Evolutionary conservation across 35 echinoderm and acorn worm species (phyloP), one percentile per base, ranked within the genome.

Genomic region (Stichopus chloronotus): DNA sequence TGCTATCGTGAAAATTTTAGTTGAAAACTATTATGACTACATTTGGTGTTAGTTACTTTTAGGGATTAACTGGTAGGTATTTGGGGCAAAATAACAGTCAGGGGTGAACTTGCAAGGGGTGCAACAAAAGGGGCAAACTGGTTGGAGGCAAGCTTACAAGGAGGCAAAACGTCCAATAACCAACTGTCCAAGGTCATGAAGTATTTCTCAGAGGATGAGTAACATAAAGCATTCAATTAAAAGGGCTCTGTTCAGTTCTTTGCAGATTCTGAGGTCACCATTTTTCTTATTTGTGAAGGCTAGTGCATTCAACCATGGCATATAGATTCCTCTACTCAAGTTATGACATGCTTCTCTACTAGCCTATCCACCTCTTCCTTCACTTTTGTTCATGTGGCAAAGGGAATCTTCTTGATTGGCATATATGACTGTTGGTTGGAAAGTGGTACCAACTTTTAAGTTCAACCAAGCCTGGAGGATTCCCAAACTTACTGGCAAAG

Each of bases 331-430:
- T 84, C 71, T 55, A 94, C 93, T 19, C 3, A 6, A 17, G 25
- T 43, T 58, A 91, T 91, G 53, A 91, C 81, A 17, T 83, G 88
- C 19, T 20, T 25, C 4, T 91, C 63, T 5, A 77, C 88, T 65
- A 94, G 55, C 78, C 21, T 90, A 5, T 94, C 77, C 0, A 94
- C 52, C 57, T 94, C 93, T 25, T 80, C 1, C 79, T 94, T 90
- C 8, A 94, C 7, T 53, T 84, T 83, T 7, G 12, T 8, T 10
- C 93, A 25, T 1, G 88, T 22, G 25, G 71, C 76, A 8, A 94
- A 14, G 53, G 86, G 93, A 59, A 94, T 61, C 55, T 86, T 94
- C 25, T 76, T 53, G 7, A 21, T 82, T 63, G 87, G 55, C 58
- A 81, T 76, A 76, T n/a, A 14, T 83, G 5, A 83, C 80, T 12